Percentiles rank a stretch among this genome's conserved stretches.
These are phyloP conservation scores for Cloeon dipterum DNA, from an alignment of 2,888 invertebrate genomes.

Conservation along the genomic window DNA sequence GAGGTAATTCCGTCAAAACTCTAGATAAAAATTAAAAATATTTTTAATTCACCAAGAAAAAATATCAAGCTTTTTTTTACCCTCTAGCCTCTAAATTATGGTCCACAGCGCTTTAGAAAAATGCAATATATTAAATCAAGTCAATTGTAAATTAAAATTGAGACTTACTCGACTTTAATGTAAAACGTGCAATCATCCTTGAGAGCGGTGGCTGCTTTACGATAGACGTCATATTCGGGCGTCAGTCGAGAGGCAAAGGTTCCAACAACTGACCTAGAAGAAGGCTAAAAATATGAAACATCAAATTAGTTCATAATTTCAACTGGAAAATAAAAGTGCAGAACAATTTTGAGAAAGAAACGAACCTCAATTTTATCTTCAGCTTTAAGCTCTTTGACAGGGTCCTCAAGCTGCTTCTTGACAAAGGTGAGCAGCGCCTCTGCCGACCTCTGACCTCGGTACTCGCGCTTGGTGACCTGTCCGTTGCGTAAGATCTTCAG, in stretches of 20 bases:
- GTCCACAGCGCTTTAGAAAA: background rate
- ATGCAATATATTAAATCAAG: background rate
- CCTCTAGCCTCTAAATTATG: background rate
- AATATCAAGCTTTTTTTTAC: too few relatives aligned
- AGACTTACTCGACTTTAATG: slow-evolving; percentile 53
- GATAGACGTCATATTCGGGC: slow-evolving; percentile 55
- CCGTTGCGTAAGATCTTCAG: slow-evolving; percentile 85
- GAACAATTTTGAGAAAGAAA: slow-evolving; percentile 2
- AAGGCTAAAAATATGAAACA: slow-evolving; percentile 18
- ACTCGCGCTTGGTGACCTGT: slow-evolving; percentile 71
- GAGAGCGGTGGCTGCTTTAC: slow-evolving; percentile 61
- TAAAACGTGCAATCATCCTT: slow-evolving; percentile 93
- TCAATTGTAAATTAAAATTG: too few relatives aligned
- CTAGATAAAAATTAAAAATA: too few relatives aligned
- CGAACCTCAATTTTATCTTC: slow-evolving; percentile 32
- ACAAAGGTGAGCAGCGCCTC: slow-evolving; percentile 81
- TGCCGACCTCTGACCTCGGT: slow-evolving; percentile 66
- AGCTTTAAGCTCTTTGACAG: slow-evolving; percentile 47
- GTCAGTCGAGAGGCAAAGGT: slow-evolving; percentile 68
- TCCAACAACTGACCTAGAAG: slow-evolving; percentile 60
- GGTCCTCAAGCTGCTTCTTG: slow-evolving; percentile 68
- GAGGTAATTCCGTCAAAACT: too few relatives aligned
- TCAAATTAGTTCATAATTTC: slow-evolving; percentile 4
- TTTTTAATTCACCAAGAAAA: too few relatives aligned
- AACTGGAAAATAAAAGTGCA: background rate